Percentiles rank a stretch among this genome's conserved stretches.
phyloP scores from a whole-genome alignment of 2,888 invertebrate genomes.

The Ramazzottius varieornatus region DNA sequence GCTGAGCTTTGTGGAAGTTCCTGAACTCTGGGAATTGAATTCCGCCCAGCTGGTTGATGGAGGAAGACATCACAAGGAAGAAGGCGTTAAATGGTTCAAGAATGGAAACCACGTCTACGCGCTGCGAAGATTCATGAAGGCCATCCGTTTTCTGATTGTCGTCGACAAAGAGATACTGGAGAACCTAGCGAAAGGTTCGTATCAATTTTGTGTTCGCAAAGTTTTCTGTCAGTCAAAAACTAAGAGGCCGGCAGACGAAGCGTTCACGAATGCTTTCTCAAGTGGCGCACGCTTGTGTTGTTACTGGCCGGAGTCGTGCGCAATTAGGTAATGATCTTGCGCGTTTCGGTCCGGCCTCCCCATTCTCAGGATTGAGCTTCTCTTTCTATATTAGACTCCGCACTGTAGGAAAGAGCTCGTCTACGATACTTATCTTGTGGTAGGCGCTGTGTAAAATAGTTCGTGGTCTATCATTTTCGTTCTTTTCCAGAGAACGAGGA shows the following conservation, averaged over 20 bases:
- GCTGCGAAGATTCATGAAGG: constrained; percentile 42
- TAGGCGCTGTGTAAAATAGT: background rate
- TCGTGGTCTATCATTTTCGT: background rate
- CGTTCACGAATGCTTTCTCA: too few species aligned
- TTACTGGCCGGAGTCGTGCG: too few species aligned
- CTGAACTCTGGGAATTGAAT: constrained; percentile 10
- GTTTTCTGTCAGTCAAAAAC: too few species aligned
- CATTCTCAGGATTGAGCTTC: too few species aligned
- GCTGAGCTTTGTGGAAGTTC: background rate
- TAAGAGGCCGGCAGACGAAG: too few species aligned
- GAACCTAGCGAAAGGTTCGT: constrained; percentile 21
- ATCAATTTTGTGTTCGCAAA: background rate
- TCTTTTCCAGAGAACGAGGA: constrained; percentile 5
- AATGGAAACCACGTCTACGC: constrained; percentile 36
- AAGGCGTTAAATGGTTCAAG: constrained; percentile 36
- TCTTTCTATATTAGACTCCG: too few species aligned
- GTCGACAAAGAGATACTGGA: constrained; percentile 24
- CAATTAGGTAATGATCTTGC: background rate
- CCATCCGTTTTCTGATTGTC: constrained; percentile 40
- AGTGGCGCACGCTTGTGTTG: too few species aligned
- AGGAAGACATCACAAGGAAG: constrained; percentile 11
- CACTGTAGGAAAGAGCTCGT: too few species aligned
- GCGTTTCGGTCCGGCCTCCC: too few species aligned
- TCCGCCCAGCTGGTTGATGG: constrained; percentile 11
- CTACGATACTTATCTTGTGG: too few species aligned